Percentiles rank a stretch among this genome's conserved stretches.
Evolutionary conservation across 2,888 invertebrate genomes (phyloP).

Genomic region (Sussaba pulchella): DNA sequence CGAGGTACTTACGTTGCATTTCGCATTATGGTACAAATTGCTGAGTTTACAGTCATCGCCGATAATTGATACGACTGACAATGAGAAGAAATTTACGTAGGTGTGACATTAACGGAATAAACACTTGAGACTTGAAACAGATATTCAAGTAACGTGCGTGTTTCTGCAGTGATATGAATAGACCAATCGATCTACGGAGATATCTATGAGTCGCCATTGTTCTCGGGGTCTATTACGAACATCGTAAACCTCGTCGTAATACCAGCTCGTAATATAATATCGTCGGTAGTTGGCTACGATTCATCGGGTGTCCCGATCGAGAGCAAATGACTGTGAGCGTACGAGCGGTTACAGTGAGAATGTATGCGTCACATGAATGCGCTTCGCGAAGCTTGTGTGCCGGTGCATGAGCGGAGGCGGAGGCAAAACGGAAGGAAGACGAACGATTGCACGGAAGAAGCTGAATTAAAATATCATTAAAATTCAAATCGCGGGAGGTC

Average conservation of each 20-base stretch:
- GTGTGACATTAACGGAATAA: neutral
- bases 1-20: neutral
- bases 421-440: constrained; percentile 37
- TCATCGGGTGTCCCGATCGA: constrained; percentile 63
- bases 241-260: constrained; percentile 65
- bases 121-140: constrained; percentile 1
- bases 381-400: neutral
- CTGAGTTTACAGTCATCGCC: neutral
- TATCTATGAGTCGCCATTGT: constrained; percentile 58
- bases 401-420: neutral
- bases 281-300: constrained; percentile 59
- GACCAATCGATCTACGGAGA: constrained; percentile 51
- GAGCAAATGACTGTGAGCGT: constrained; percentile 56
- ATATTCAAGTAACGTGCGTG: neutral
- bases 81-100: neutral
- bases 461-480: constrained; percentile 45
- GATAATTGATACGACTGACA: neutral
- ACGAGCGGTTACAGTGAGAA: neutral
- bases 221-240: constrained; percentile 57
- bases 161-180: constrained; percentile 19
- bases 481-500: constrained; percentile 37
- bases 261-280: constrained; percentile 65
- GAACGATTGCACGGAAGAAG: constrained; percentile 32
- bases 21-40: neutral
- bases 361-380: neutral